phyloP scores from a whole-genome alignment of 2,113 vertebrate genomes.

The Baryphthengus martii region DNA sequence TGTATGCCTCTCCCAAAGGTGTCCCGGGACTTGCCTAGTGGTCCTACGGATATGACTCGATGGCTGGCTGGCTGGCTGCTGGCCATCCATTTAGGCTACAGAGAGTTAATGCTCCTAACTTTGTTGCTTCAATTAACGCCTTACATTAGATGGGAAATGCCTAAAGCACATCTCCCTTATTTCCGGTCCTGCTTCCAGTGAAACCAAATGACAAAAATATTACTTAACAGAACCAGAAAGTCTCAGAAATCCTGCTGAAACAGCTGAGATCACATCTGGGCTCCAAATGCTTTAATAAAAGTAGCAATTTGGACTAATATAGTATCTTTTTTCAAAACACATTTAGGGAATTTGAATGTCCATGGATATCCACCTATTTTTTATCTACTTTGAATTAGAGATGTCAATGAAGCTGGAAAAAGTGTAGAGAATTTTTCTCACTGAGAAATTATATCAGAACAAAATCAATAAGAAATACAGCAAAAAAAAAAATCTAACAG shows the following conservation, averaged over 20 bases:
- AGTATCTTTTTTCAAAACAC: background rate
- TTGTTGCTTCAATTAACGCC: background rate
- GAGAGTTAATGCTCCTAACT: background rate
- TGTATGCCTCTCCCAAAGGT: rapidly evolving
- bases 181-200: background rate
- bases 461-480: too few species aligned
- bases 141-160: background rate
- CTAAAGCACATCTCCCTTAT: background rate
- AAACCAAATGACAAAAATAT: background rate
- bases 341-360: background rate
- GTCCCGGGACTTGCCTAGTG: background rate
- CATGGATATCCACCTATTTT: too few species aligned
- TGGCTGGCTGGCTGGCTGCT: background rate
- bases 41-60: background rate
- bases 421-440: background rate
- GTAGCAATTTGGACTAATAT: background rate
- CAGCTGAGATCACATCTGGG: background rate
- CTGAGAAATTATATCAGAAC: background rate
- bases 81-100: background rate
- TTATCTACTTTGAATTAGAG: background rate
- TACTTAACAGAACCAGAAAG: background rate
- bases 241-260: background rate
- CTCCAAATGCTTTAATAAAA: background rate
- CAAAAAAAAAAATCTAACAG: background rate
- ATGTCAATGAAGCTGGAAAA: background rate